These are phyloP conservation scores for Drosophila lutescens DNA, from an alignment of 2,888 invertebrate genomes.

Conservation along the genomic window DNA sequence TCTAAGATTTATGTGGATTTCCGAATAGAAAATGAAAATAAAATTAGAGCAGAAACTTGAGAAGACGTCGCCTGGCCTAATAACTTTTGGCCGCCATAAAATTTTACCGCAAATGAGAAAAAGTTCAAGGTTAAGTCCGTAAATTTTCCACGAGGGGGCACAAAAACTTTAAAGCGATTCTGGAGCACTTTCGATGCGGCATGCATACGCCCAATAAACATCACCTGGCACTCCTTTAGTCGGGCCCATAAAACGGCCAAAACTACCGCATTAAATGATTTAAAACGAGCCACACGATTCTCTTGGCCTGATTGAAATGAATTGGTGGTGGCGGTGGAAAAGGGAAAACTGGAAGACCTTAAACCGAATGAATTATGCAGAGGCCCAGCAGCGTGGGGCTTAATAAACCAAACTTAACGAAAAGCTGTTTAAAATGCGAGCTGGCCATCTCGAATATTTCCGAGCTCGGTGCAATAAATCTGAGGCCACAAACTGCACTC, in stretches of 20 bases:
- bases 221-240: constrained; percentile 28
- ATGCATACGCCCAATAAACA: constrained; percentile 34
- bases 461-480: constrained; percentile 65
- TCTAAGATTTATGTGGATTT: neutral
- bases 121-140: constrained; percentile 16
- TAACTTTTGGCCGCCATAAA: neutral
- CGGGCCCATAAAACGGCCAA: constrained; percentile 25
- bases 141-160: neutral
- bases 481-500: constrained; percentile 68
- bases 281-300: constrained; percentile 28
- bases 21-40: neutral
- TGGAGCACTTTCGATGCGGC: constrained; percentile 15
- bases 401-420: constrained; percentile 67
- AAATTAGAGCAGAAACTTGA: neutral
- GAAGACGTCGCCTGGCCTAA: neutral
- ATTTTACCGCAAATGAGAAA: constrained; percentile 10
- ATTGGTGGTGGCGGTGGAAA: constrained; percentile 35
- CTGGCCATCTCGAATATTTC: constrained; percentile 32
- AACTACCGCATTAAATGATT: constrained; percentile 39
- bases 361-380: constrained; percentile 71
- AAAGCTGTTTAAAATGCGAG: constrained; percentile 73
- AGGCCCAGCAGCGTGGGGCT: constrained; percentile 30
- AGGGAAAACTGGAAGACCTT: constrained; percentile 38
- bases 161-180: constrained; percentile 11
- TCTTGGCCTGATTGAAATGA: constrained; percentile 40